Evolutionary conservation across 2,797 vertebrate genomes (phyloP), one percentile per base, ranked within the genome.

Genomic region (Sebastes steindachneri): DNA sequence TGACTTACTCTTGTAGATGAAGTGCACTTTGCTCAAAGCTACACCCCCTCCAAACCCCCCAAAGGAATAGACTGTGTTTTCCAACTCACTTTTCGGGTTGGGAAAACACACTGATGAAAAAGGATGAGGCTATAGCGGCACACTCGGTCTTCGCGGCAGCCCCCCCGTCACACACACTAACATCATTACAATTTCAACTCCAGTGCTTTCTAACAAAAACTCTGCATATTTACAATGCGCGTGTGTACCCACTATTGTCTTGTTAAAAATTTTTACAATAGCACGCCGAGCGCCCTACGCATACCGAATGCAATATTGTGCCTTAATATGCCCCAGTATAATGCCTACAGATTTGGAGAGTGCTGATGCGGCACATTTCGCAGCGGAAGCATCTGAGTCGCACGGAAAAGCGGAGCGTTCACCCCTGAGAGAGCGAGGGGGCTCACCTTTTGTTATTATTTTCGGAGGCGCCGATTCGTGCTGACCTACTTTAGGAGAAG

Each of bases 361-460:
- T 89, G 92, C 91, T 93, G 92, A 93, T 82, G 51, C 2, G 68
- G 86, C 89, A 91, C 77, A 84, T 93, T 92, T 86, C 9, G 68
- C 77, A 45, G 79, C 21, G 79, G 73, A 72, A 68, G 82, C 72
- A 67, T 92, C 73, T 60, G 79, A 84, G 82, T 85, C 9, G 21
- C 72, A 48, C 51, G 21, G 55, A 83, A 83, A 83, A 87, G 80
- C 28, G 10, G 33, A 10, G 80, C 75, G 23, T 58, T 85, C 86
- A 89, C 89, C 89, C 82, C 85, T 76, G 79, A 86, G 85, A 90
- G 84, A 88, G 82, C 59, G 73, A 80, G 72, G 86, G 83, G 90
- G 81, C 84, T 89, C 92, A 94, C 91, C 90, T 95, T 93, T 92
- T 94, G 86, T 92, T 94, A 93, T 94, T 93, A 93, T 95, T 94